Evolutionary conservation across 2,113 vertebrate genomes (phyloP), one percentile per base, ranked within the genome.

Genomic region (Sinocyclocheilus grahami): DNA sequence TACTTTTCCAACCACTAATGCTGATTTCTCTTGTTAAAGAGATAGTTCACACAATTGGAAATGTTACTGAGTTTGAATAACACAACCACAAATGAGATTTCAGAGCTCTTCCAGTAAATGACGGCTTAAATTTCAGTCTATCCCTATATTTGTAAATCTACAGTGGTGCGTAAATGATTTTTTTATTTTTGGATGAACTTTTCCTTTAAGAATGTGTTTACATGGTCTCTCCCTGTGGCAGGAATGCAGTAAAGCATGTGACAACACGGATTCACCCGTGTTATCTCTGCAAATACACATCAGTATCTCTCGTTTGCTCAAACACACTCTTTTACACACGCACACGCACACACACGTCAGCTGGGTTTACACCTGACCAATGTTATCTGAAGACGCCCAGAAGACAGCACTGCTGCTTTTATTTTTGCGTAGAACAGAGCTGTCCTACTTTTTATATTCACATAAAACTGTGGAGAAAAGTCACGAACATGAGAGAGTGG

Each of bases 251-350:
- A 76, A 77, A 63, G 76, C 87, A 86, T 86, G 85, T 86, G 87
- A 86, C 83, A 27, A 33, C 22, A 33, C 71, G 85, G 89, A 87
- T 88, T 86, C 89, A 87, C 82, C 87, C 77, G 67, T 88, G 86
- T 89, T 89, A 85, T 83, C 86, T 89, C 78, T 88, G 88, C 83
- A 55, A 78, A 78, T 55, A 78, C 48, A 82, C 74, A 86, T 10
- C 77, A 78, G 67, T 11, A 60, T 5, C 75, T 71, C 39, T 58
- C 46, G 42, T 46, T 55, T 18, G 75, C 16, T 77, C 75, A 77
- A 53, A 77, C 42, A 48, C 46, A 53, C 75, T 46, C 20, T 60
- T 22, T 58, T 20, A 27, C 48, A 13, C 85, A 30, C 60, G 22
- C 69, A 22, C 53, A 39, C 75, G 22, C 69, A 22, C 53, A 39